A percentile compares a stretch with the other conserved stretches of the same genome.
These are phyloP conservation scores for Neopipo cinnamomea DNA, from an alignment of 2,113 vertebrate species.

Conservation along the genomic window DNA sequence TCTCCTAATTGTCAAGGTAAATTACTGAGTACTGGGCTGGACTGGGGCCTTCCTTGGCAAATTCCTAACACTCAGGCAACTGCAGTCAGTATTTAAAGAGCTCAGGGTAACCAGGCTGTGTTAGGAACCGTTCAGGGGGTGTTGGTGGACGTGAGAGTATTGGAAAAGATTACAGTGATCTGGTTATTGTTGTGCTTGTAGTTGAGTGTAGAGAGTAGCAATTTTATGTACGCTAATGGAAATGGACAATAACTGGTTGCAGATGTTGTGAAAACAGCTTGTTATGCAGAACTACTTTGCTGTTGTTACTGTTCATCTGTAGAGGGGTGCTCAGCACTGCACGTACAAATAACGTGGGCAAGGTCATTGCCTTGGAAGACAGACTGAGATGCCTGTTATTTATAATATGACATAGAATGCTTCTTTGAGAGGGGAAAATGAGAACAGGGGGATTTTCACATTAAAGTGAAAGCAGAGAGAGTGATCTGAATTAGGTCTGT, in stretches of 20 bases:
- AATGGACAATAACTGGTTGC: constrained; percentile 27
- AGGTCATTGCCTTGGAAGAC: background rate
- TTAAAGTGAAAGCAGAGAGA: background rate
- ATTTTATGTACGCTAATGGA: constrained; percentile 20
- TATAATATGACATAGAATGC: background rate
- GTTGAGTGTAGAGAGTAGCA: background rate
- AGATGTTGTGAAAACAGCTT: constrained; percentile 29
- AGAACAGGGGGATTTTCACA: background rate
- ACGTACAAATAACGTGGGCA: background rate
- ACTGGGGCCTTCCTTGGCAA: background rate
- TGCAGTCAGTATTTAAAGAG: background rate
- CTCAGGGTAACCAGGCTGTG: background rate
- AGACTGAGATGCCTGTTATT: background rate
- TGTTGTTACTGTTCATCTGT: background rate
- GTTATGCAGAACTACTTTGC: background rate
- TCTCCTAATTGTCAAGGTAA: background rate
- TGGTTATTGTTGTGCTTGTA: background rate
- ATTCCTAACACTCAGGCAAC: background rate
- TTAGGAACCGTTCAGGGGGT: background rate
- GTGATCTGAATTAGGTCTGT: background rate
- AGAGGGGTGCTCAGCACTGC: background rate
- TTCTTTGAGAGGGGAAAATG: background rate
- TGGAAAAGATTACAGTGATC: background rate
- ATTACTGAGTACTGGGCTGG: background rate
- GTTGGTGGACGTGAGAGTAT: background rate